Conservation (phyloP, 2,888 invertebrate species). For the Morpho achilles region DNA sequence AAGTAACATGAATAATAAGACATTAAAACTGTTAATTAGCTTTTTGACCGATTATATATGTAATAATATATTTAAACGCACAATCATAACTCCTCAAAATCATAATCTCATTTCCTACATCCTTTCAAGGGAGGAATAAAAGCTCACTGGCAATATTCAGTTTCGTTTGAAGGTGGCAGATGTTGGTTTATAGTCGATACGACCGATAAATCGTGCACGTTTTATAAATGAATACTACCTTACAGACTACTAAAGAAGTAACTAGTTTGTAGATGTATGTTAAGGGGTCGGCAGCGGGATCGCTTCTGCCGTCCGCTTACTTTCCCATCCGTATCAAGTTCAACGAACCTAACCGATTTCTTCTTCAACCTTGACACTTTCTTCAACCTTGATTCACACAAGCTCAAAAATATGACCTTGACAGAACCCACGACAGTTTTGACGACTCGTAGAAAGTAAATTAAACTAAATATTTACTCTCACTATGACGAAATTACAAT, state of each 20-base stretch:
- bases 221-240: constrained; percentile 33
- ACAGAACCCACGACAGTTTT: constrained; percentile 38
- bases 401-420: constrained; percentile 59
- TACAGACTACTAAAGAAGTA: constrained; percentile 47
- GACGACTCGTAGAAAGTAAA: constrained; percentile 63
- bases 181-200: constrained; percentile 37
- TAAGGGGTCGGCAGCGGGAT: constrained; percentile 55
- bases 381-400: constrained; percentile 63
- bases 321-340: constrained; percentile 65
- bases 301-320: constrained; percentile 55
- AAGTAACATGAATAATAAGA: constrained; percentile 54
- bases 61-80: constrained; percentile 56
- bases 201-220: constrained; percentile 43
- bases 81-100: constrained; percentile 40
- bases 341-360: constrained; percentile 73
- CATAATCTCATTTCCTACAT: constrained; percentile 28
- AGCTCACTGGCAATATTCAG: not conserved
- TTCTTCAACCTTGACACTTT: constrained; percentile 77
- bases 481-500: constrained; percentile 63
- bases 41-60: constrained; percentile 76
- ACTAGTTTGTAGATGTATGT: constrained; percentile 70
- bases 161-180: not conserved
- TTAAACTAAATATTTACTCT: constrained; percentile 63
- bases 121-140: constrained; percentile 26
- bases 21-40: constrained; percentile 60